phyloP scores from a whole-genome alignment of 2,113 vertebrate species.

The Grammomys surdaster region DNA sequence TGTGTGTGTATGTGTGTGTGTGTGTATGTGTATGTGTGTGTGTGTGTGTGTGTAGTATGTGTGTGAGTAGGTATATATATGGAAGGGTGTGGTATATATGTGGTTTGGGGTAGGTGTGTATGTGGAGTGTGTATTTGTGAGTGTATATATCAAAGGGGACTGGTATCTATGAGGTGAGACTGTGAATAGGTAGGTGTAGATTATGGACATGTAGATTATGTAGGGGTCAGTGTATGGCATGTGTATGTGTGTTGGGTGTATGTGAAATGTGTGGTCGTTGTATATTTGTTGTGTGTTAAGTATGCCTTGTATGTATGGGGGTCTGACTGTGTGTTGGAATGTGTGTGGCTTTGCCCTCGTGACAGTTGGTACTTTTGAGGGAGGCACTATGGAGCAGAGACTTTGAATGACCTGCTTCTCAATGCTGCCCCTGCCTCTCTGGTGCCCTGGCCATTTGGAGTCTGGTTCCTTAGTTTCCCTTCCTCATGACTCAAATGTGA shows the following conservation, averaged over 20 bases:
- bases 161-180: neutral
- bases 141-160: neutral
- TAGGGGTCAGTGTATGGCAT: neutral
- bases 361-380: neutral
- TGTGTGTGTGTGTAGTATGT: neutral
- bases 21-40: neutral
- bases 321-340: neutral
- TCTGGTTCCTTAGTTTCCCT: neutral
- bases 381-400: neutral
- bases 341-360: neutral
- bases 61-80: neutral
- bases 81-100: neutral
- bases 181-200: neutral
- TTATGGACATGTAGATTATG: neutral
- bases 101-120: neutral
- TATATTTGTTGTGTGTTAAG: too few species aligned
- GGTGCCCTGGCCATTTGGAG: neutral
- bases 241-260: neutral
- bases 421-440: neutral
- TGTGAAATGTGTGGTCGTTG: neutral
- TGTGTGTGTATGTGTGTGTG: neutral
- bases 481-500: neutral
- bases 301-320: neutral
- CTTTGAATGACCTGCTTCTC: neutral
- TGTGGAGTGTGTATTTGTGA: neutral